A percentile compares a stretch with the other conserved stretches of the same genome.
These are phyloP conservation scores for Hystrix cristata DNA, from an alignment of 2,113 vertebrate species.

Conservation along the genomic window DNA sequence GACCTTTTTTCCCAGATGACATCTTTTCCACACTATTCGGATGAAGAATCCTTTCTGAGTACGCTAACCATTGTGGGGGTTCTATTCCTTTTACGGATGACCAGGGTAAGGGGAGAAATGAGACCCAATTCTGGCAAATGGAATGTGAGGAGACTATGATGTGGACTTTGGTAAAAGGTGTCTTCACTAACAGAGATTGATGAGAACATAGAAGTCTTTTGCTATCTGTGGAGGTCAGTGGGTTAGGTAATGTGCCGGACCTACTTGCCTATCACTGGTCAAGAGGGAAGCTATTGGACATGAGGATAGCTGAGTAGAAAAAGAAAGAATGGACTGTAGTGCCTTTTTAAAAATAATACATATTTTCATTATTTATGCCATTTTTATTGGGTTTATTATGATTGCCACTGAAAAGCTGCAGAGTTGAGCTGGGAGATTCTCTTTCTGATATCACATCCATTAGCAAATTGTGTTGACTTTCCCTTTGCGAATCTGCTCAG, in stretches of 20 bases:
- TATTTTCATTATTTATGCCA: background rate
- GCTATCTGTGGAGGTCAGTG: background rate
- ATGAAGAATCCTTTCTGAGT: background rate
- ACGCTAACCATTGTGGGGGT: background rate
- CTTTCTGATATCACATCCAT: background rate
- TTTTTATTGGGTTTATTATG: background rate
- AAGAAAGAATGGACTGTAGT: background rate
- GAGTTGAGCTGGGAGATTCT: background rate
- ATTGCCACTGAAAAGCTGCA: background rate
- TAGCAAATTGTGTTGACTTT: background rate
- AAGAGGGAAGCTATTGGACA: background rate
- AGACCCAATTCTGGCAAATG: background rate
- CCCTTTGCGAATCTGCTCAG: background rate
- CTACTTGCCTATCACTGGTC: background rate
- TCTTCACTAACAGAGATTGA: background rate
- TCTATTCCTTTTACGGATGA: background rate
- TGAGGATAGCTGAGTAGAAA: background rate
- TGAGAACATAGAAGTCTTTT: background rate
- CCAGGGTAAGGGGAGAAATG: background rate
- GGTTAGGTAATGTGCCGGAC: background rate
- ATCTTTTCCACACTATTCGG: background rate
- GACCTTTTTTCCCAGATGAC: background rate
- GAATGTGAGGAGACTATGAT: background rate
- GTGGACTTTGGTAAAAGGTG: background rate
- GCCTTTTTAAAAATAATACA: background rate